Evolutionary conservation across 1,140 invertebrate genomes (phyloP), one percentile per base, ranked within the genome.

Genomic region (Melipona quadrifasciata): DNA sequence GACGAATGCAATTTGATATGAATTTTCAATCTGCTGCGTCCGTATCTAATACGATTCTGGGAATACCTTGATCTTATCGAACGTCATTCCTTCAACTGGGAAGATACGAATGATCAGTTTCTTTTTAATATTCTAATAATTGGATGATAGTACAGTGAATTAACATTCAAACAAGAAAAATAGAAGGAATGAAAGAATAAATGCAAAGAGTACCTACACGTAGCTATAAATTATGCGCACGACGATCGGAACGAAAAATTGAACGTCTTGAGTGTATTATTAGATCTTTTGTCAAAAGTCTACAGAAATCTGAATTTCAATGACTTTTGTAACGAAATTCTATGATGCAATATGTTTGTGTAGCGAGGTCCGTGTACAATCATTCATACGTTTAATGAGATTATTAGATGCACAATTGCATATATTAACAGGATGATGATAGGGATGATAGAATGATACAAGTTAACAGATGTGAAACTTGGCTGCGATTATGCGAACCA

Each of bases 381-480:
- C 31, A 34, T 57, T 0, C 77, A 16, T 73, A 64, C 72, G 57
- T 86, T 67, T 88, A 86, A 88, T n/a, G 31, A 80, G 71, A 86
- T 88, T 86, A 82, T 82, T 86, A 78, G 39, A 81, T 31, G 57
- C 8, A 79, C 39, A 64, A 87, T 76, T 39, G 71, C 31, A 21
- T 71, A 53, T 67, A 86, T 84, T 68, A 84, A 65, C 19, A 47
- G 65, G 65, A 78, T 68, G 65, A 53, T 80, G 34, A 86, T 61
- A n/a, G 67, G 17, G 19, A 80, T 65, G 64, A 80, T 77, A 39
- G 64, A 81, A 31, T 58, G 72, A 87, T 85, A 70, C 75, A 82
- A 81, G 72, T 34, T 53, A 57, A 85, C 79, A 85, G 71, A 84
- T 73, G 61, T 67, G 70, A 78, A 79, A 84, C 55, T 86, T 86